These are phyloP conservation scores for Macaria notata DNA, from an alignment of 2,888 invertebrate genomes.

Conservation along the genomic window DNA sequence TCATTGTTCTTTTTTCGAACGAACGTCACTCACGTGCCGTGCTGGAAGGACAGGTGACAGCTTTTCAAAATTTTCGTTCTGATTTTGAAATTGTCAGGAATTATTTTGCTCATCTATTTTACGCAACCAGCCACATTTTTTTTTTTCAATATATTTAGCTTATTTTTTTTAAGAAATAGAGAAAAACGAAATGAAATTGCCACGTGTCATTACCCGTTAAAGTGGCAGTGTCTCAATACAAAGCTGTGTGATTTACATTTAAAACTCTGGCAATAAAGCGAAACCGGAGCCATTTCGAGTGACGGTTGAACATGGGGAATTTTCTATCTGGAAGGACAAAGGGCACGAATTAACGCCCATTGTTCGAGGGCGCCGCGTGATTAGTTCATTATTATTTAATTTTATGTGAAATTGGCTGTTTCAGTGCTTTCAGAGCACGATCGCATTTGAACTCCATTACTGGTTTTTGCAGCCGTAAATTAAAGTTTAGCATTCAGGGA, in stretches of 20 bases:
- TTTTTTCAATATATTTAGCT: neutral
- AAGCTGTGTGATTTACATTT: conserved; percentile 71
- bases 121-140: neutral
- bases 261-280: conserved; percentile 69
- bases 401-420: conserved; percentile 60
- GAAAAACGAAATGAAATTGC: conserved; percentile 8
- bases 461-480: conserved; percentile 21
- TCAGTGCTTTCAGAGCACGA: conserved; percentile 21
- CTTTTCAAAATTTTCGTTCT: conserved; percentile 10
- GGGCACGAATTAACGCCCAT: conserved; percentile 75
- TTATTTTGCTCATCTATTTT: conserved; percentile 4
- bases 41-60: conserved; percentile 14
- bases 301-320: conserved; percentile 69
- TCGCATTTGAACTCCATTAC: conserved; percentile 21
- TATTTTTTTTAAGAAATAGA: too few species aligned
- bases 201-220: conserved; percentile 31
- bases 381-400: conserved; percentile 78
- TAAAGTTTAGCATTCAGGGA: too few species aligned
- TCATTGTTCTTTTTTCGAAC: conserved; percentile 35
- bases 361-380: conserved; percentile 61
- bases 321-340: conserved; percentile 78
- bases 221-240: conserved; percentile 49
- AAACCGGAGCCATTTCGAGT: conserved; percentile 62
- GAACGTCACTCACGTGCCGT: conserved; percentile 24
- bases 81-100: conserved; percentile 17